Conservation (phyloP, 2,888 invertebrate species). For the Bembecia ichneumoniformis region DNA sequence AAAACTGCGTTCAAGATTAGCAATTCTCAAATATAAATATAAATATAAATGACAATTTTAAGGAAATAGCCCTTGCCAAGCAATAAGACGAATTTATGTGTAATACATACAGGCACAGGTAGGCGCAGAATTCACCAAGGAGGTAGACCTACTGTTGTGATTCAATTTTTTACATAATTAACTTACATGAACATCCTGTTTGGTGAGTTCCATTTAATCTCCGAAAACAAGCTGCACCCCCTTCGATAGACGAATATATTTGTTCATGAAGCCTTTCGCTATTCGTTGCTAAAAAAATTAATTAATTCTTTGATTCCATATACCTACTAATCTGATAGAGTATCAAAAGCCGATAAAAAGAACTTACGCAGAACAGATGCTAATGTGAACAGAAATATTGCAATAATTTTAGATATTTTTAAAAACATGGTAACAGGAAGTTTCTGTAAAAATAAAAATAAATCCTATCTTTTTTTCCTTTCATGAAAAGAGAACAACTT, state of each 20-base stretch:
- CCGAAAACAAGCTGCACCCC: slow-evolving; percentile 86
- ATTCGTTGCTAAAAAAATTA: slow-evolving; percentile 1
- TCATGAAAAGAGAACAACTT: no score
- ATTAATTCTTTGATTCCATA: background rate
- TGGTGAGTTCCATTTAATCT: slow-evolving; percentile 95
- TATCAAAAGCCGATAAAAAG: background rate
- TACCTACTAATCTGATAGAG: background rate
- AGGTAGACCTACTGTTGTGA: no score
- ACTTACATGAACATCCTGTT: slow-evolving; percentile 94
- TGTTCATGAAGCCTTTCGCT: slow-evolving; percentile 80
- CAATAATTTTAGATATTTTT: background rate
- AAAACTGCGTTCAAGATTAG: no score
- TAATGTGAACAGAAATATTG: background rate
- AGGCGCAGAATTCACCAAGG: no score
- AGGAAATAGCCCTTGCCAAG: no score
- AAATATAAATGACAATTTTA: no score
- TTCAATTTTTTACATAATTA: background rate
- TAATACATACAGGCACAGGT: no score
- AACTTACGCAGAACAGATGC: background rate
- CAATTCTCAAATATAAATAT: no score
- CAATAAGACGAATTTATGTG: no score
- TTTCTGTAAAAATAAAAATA: no score
- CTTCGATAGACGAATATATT: slow-evolving; percentile 83
- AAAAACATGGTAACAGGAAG: background rate
- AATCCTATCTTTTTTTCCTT: no score